Conservation (phyloP, 2,888 invertebrate genomes). For the Bombylius discolor region DNA sequence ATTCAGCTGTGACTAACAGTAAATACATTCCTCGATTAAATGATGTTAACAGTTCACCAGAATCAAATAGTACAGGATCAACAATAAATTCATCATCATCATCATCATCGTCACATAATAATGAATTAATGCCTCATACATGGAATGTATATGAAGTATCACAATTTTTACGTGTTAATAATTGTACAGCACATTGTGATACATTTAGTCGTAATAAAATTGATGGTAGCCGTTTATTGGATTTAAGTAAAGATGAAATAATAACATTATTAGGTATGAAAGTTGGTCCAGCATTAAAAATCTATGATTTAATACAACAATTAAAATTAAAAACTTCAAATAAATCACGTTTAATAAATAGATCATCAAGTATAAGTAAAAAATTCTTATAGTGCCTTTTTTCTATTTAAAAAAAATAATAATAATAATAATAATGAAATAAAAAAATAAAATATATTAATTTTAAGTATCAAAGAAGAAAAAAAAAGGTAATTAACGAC, state of each 20-base stretch:
- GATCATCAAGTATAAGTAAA: conserved; percentile 41
- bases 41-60: conserved; percentile 24
- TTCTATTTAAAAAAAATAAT: not conserved
- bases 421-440: no score
- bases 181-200: conserved; percentile 59
- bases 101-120: not conserved
- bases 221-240: conserved; percentile 66
- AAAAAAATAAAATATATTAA: no score
- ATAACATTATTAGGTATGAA: conserved; percentile 81
- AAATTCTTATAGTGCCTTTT: conserved; percentile 47
- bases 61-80: conserved; percentile 3
- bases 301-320: conserved; percentile 83
- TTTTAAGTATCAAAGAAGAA: no score
- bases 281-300: conserved; percentile 88
- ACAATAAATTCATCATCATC: not conserved
- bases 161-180: conserved; percentile 79
- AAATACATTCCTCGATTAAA: conserved; percentile 45
- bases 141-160: conserved; percentile 83
- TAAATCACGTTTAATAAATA: conserved; percentile 38
- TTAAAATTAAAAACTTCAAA: conserved; percentile 58
- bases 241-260: conserved; percentile 79
- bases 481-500: no score
- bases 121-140: conserved; percentile 42
- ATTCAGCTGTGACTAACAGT: conserved; percentile 39
- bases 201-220: conserved; percentile 58